Percentiles rank a stretch among this genome's conserved stretches.
Evolutionary conservation across 2,797 vertebrate species (phyloP).

Genomic region (Peromyscus attwateri): DNA sequence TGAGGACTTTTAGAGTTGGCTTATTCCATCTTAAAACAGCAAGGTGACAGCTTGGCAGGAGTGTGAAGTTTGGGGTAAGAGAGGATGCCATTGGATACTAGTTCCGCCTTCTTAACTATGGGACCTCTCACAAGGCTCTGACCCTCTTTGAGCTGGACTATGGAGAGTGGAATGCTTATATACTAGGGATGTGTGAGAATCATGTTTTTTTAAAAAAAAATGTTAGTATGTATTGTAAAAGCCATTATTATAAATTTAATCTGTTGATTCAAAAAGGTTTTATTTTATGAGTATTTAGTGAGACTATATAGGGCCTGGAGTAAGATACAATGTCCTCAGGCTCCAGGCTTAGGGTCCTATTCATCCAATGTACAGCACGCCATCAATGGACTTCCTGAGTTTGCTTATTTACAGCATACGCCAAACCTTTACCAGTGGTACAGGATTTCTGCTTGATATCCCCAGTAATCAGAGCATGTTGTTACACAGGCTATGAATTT

Average conservation of each 20-base stretch:
- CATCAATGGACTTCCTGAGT: not conserved
- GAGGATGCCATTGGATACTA: not conserved
- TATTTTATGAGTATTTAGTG: not conserved
- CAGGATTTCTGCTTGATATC: not conserved
- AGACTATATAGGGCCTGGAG: not conserved
- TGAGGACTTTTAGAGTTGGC: conserved; percentile 5
- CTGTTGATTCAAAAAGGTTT: not conserved
- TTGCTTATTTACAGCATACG: not conserved
- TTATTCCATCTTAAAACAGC: conserved; percentile 32
- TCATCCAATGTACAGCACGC: not conserved
- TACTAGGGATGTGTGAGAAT: not conserved
- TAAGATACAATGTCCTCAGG: not conserved
- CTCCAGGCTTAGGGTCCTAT: not conserved
- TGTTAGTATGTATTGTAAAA: not conserved
- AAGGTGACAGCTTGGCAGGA: conserved; percentile 22
- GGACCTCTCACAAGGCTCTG: not conserved
- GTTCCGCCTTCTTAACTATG: not conserved
- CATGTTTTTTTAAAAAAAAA: not conserved
- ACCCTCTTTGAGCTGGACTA: not conserved
- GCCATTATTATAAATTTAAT: conserved; percentile 12
- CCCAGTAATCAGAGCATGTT: not conserved
- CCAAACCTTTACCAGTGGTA: not conserved
- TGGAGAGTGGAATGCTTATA: not conserved
- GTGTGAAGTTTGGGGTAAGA: not conserved
- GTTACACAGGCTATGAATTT: not conserved